Evolutionary conservation across 2,888 invertebrate genomes (phyloP), one percentile per base, ranked within the genome.

Genomic region (Octonoba sinensis): DNA sequence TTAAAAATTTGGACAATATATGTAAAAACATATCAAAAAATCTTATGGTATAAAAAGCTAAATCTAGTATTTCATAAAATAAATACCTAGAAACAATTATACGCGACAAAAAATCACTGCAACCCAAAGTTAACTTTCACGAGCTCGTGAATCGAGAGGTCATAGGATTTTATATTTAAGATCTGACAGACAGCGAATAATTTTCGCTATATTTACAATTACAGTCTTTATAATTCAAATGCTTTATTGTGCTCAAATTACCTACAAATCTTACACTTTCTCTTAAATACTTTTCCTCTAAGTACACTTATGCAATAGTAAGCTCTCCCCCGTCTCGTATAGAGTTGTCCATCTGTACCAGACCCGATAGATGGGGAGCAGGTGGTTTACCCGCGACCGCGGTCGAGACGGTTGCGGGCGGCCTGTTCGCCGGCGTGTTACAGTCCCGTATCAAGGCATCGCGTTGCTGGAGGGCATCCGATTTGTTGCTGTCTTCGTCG

Each of bases 261-360:
- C 54, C 62, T 67, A 66, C 64, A 56, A 49, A 65, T 54, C 49
- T 78, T 65, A 46, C 36, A 36, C 18, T 54, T 72, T 22, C 60
- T 54, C 47, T 66, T 27, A 66, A 59, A 51, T 65, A 62, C 67
- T 51, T 44, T 36, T 51, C 72, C 16, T 16, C 73, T 73, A 79
- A 70, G 66, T 67, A 67, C 59, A 78, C 59, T 79, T 79, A 84
- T 56, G 84, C 84, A 65, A 82, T 79, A 62, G 77, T 75, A 71
- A 84, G 71, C 73, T 84, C 81, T 15, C 73, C 65, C 51, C 77
- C 77, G n/a, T 84, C 84, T 65, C 82, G 47, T 18, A 76, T 51
- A 13, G 71, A 54, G 36, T 69, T 70, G 60, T 82, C 82, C 56
- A 83, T 64, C 44, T 66, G 64, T 51, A 76, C 82, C n/a, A 76